A percentile compares a stretch with the other conserved stretches of the same genome.
These are phyloP conservation scores for Blastobasis lacticolella DNA, from an alignment of 2,888 invertebrate genomes.

Conservation along the genomic window DNA sequence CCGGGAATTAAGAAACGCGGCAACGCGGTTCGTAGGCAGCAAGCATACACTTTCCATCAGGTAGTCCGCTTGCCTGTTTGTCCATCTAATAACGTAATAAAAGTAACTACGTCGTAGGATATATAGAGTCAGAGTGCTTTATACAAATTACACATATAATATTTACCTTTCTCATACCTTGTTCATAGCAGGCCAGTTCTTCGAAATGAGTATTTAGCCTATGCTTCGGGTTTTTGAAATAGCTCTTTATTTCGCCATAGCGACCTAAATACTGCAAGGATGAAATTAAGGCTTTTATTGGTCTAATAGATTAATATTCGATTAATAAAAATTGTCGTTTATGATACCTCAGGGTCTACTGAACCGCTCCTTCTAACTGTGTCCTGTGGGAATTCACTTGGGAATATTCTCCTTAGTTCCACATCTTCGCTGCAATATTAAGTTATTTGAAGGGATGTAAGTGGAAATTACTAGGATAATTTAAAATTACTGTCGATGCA, in stretches of 20 bases:
- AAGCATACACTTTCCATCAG: no score
- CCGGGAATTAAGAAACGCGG: no score
- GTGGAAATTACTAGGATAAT: no score
- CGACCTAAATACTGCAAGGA: conserved; percentile 53
- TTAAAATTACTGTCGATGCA: conserved; percentile 1
- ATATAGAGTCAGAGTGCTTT: no score
- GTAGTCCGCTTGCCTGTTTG: no score
- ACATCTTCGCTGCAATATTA: conserved; percentile 51
- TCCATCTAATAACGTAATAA: no score
- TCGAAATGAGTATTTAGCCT: conserved; percentile 55
- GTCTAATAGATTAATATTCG: background rate
- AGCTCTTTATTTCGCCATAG: conserved; percentile 44
- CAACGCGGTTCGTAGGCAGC: no score
- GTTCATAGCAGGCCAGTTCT: conserved; percentile 47
- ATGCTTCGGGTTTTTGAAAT: conserved; percentile 47
- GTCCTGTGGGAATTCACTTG: conserved; percentile 58
- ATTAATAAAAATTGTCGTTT: background rate
- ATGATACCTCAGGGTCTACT: conserved; percentile 46
- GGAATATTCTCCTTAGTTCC: conserved; percentile 56
- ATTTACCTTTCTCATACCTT: conserved; percentile 41
- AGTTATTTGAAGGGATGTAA: no score
- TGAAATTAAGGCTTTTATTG: background rate
- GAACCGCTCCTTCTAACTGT: conserved; percentile 50
- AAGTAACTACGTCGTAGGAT: no score
- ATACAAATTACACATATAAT: background rate